Conservation (phyloP, 2,113 vertebrate species). For the Maccullochella peelii region DNA sequence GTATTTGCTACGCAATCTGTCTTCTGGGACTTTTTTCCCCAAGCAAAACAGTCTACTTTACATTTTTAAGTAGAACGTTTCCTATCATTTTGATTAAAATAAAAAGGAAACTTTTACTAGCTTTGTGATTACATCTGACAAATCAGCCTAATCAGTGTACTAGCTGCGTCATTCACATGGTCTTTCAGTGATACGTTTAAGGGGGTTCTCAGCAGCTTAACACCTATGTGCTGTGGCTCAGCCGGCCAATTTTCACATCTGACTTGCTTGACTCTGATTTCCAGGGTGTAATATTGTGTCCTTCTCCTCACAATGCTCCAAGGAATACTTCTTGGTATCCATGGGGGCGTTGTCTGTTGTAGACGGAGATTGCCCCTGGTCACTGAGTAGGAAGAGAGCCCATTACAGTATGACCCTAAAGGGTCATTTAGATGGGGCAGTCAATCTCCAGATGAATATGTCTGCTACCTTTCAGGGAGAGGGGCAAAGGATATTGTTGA, state of each 20-base stretch:
- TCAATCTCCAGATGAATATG: conserved; percentile 75
- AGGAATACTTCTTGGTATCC: conserved; percentile 37
- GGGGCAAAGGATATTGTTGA: conserved; percentile 21
- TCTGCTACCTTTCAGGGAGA: conserved; percentile 49
- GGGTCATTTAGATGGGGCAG: conserved; percentile 71
- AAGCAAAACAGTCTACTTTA: neutral
- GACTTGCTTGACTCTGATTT: conserved; percentile 50
- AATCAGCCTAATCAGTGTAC: too few species aligned
- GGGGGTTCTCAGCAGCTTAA: conserved; percentile 34
- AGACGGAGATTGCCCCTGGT: conserved; percentile 68
- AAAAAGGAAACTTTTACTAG: neutral
- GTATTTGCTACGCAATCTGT: neutral
- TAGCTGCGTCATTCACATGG: too few species aligned
- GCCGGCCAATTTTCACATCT: conserved; percentile 44
- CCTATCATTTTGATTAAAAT: neutral
- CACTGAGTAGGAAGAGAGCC: conserved; percentile 75
- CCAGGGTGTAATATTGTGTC: conserved; percentile 37
- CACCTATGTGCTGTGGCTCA: conserved; percentile 17
- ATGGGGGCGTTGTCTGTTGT: conserved; percentile 51
- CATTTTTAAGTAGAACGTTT: neutral
- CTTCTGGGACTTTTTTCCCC: neutral
- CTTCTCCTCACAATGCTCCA: conserved; percentile 19
- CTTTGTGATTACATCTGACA: neutral
- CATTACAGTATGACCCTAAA: conserved; percentile 75
- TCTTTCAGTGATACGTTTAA: neutral